These are phyloP conservation scores for Craniophora ligustri DNA, from an alignment of 2,888 invertebrate genomes.

Conservation along the genomic window DNA sequence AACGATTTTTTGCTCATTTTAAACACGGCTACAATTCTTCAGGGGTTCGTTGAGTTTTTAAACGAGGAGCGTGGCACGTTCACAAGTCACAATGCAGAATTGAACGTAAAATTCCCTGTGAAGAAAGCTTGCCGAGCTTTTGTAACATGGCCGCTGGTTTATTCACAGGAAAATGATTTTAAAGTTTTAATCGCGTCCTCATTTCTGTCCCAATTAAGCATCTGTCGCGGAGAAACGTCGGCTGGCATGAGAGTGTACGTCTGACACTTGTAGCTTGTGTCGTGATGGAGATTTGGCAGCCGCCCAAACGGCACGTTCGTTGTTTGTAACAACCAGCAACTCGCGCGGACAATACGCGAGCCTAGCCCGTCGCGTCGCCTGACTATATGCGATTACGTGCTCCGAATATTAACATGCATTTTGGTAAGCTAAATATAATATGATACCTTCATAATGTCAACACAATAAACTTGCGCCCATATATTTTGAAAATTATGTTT, in stretches of 20 bases:
- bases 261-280: slow-evolving; percentile 83
- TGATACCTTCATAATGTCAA: slow-evolving; percentile 37
- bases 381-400: slow-evolving; percentile 51
- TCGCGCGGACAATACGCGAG: slow-evolving; percentile 56
- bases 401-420: slow-evolving; percentile 54
- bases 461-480: not conserved
- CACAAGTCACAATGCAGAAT: slow-evolving; percentile 39
- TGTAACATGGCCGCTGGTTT: slow-evolving; percentile 41
- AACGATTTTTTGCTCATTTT: slow-evolving; percentile 60
- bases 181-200: slow-evolving; percentile 69
- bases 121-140: slow-evolving; percentile 34
- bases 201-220: slow-evolving; percentile 76
- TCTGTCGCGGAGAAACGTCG: slow-evolving; percentile 69
- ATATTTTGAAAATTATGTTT: slow-evolving; percentile 14
- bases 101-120: slow-evolving; percentile 9
- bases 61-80: slow-evolving; percentile 33
- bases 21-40: slow-evolving; percentile 58
- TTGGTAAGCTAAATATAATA: slow-evolving; percentile 47
- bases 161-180: slow-evolving; percentile 57
- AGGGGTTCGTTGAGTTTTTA: slow-evolving; percentile 37
- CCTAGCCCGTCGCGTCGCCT: slow-evolving; percentile 12
- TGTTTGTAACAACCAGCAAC: too few relatives aligned
- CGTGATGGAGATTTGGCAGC: slow-evolving; percentile 72
- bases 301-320: slow-evolving; percentile 68
- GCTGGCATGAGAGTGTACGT: slow-evolving; percentile 64